A percentile compares a stretch with the other conserved stretches of the same genome.
Conservation (phyloP, 2,888 invertebrate genomes). For the Habroteleia sp. region DNA sequence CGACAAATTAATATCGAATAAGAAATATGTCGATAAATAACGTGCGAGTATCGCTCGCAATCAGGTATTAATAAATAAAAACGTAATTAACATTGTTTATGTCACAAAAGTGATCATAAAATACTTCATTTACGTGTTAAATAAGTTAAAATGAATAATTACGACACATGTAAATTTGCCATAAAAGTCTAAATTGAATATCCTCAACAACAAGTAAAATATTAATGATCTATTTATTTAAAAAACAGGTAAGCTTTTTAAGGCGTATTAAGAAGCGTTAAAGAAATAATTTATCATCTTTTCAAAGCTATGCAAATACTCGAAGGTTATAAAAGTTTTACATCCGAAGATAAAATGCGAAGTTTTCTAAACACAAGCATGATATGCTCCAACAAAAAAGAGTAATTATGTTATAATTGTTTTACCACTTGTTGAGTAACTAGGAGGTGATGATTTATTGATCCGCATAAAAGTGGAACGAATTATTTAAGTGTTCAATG, state of each 20-base stretch:
- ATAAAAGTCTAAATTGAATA: too few relatives aligned
- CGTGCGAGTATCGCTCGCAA: too few relatives aligned
- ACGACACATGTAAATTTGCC: too few relatives aligned
- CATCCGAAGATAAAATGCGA: background rate
- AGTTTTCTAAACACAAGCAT: background rate
- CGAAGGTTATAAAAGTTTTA: background rate
- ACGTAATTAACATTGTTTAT: too few relatives aligned
- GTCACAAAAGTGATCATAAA: too few relatives aligned
- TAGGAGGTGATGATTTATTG: background rate
- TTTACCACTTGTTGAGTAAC: conserved; percentile 21
- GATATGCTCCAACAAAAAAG: too few relatives aligned
- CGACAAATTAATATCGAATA: too few relatives aligned
- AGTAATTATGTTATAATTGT: conserved; percentile 2
- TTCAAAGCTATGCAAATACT: background rate
- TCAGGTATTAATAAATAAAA: too few relatives aligned
- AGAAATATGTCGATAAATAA: too few relatives aligned
- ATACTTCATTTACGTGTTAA: too few relatives aligned
- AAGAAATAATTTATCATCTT: background rate
- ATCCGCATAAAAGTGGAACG: background rate
- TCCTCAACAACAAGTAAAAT: too few relatives aligned
- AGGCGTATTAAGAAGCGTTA: background rate
- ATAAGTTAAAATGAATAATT: too few relatives aligned
- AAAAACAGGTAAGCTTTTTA: background rate
- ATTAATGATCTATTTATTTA: background rate
- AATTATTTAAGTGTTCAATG: background rate